These are phyloP conservation scores for Erythrolamprus reginae DNA, from an alignment of 2,113 vertebrate genomes.

Conservation along the genomic window DNA sequence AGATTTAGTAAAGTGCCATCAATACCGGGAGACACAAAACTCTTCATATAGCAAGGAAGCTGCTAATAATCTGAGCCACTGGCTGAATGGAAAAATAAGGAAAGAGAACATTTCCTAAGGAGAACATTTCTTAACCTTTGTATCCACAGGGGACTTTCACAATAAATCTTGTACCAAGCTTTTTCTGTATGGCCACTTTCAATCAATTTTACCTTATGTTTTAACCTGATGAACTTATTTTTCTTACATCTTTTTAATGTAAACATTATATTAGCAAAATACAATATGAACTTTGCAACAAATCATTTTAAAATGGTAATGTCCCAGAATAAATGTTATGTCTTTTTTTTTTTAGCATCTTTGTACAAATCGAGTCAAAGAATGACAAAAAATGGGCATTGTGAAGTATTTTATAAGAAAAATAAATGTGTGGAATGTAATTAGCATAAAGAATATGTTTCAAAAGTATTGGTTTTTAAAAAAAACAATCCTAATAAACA, in stretches of 20 bases:
- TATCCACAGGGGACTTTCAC: not conserved
- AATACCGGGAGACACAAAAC: not conserved
- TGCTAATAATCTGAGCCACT: not conserved
- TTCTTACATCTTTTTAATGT: not conserved
- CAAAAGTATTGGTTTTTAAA: not conserved
- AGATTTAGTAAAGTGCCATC: not conserved
- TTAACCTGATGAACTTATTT: not conserved
- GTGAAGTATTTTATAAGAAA: not conserved
- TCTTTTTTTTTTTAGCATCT: not conserved
- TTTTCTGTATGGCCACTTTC: not conserved
- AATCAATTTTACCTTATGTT: not conserved
- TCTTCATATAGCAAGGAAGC: no score
- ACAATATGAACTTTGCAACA: no score
- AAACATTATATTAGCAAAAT: no score
- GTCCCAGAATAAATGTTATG: no score
- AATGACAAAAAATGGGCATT: not conserved
- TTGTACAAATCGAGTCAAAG: not conserved
- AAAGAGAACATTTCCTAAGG: not conserved
- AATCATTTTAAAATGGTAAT: no score
- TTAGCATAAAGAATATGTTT: not conserved
- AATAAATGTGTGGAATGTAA: not conserved
- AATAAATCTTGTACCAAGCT: not conserved
- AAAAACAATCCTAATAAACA: not conserved
- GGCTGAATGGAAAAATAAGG: not conserved
- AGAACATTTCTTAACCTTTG: not conserved